Percentiles rank a stretch among this genome's conserved stretches.
phyloP scores from a whole-genome alignment of 2,797 vertebrate genomes.

The Malurus splendens region DNA sequence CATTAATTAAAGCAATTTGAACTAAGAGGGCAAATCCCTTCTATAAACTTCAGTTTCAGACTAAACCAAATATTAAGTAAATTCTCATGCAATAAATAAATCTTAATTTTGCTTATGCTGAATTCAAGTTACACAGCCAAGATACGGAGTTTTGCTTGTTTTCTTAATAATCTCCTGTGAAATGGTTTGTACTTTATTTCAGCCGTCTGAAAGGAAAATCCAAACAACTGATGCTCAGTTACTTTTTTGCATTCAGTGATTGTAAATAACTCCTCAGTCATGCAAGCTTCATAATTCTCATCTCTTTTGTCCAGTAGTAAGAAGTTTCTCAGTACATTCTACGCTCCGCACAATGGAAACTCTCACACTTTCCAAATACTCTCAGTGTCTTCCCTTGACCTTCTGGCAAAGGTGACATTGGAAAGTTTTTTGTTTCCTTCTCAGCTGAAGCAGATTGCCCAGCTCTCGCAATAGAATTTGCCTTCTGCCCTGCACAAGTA shows the following conservation, averaged over 20 bases:
- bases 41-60: background rate
- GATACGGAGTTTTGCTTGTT: background rate
- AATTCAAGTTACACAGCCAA: background rate
- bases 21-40: background rate
- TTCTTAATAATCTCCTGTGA: background rate
- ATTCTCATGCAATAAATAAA: background rate
- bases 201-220: background rate
- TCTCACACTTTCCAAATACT: background rate
- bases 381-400: background rate
- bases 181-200: background rate
- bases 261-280: background rate
- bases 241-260: background rate
- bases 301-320: background rate
- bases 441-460: background rate
- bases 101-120: background rate
- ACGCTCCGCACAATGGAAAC: background rate
- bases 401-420: background rate
- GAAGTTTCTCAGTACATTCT: background rate
- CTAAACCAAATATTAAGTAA: background rate
- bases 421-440: background rate
- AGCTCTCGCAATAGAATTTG: accelerated
- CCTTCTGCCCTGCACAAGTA: background rate
- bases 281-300: background rate
- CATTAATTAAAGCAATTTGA: background rate
- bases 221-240: background rate